These are phyloP conservation scores for Pygoscelis antarcticus DNA, from an alignment of 2,113 vertebrate species.

Conservation along the genomic window DNA sequence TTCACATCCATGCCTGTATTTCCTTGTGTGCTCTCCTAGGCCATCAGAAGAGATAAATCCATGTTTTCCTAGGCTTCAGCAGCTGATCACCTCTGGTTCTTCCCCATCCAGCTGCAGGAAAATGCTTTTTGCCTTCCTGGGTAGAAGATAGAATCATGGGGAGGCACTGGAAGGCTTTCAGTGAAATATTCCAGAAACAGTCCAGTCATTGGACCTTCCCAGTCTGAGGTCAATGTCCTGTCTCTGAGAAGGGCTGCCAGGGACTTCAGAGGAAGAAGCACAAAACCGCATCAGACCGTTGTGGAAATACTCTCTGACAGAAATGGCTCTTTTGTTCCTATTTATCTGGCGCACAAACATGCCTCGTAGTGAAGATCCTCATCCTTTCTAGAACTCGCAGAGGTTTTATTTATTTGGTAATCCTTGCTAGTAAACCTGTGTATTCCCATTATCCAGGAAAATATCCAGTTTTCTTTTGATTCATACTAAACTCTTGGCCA, in stretches of 20 bases:
- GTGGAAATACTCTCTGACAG: not conserved
- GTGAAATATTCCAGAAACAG: not conserved
- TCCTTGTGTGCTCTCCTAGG: not conserved
- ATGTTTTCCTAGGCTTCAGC: not conserved
- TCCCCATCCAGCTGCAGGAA: not conserved
- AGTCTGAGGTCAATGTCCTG: not conserved
- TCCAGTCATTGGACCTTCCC: not conserved
- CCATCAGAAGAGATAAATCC: not conserved
- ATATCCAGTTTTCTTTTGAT: not conserved
- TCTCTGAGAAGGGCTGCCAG: not conserved
- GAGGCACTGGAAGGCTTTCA: not conserved
- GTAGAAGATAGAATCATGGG: not conserved
- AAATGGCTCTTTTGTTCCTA: not conserved
- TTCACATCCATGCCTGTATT: not conserved
- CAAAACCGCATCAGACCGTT: not conserved
- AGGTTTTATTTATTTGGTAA: not conserved
- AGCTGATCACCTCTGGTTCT: not conserved
- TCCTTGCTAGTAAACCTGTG: not conserved
- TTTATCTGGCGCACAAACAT: not conserved
- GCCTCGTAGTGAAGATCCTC: not conserved
- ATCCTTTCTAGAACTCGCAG: not conserved
- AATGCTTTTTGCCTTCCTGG: not conserved
- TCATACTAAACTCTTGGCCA: not conserved
- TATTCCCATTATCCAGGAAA: not conserved
- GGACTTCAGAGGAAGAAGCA: not conserved